phyloP scores from a whole-genome alignment of 2,888 invertebrate genomes.

The Macrosoma leucophasiata region DNA sequence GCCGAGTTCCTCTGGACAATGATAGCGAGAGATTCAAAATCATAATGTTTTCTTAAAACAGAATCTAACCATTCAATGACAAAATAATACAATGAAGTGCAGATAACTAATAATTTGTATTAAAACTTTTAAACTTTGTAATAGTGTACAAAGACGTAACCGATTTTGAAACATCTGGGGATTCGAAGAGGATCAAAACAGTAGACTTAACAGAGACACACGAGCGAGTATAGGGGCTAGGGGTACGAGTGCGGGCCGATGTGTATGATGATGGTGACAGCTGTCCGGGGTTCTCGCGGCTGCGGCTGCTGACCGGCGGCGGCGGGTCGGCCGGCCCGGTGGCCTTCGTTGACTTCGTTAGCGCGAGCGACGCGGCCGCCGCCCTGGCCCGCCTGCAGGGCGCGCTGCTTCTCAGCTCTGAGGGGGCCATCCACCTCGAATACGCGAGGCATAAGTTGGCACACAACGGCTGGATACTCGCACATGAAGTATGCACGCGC shows the following conservation, averaged over 20 bases:
- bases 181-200: slow-evolving; percentile 8
- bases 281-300: slow-evolving; percentile 98
- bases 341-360: slow-evolving; percentile 98
- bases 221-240: slow-evolving; percentile 35
- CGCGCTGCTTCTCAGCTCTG: slow-evolving; percentile 95
- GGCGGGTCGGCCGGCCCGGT: slow-evolving; percentile 83
- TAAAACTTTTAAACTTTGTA: too few species aligned
- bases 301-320: slow-evolving; percentile 92
- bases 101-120: too few species aligned
- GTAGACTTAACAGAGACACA: slow-evolving; percentile 17
- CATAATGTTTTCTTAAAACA: too few species aligned
- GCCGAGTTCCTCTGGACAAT: too few species aligned
- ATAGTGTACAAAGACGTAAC: too few species aligned
- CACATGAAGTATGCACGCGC: slow-evolving; percentile 74
- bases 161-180: too few species aligned
- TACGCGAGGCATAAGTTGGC: slow-evolving; percentile 99
- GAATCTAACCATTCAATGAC: too few species aligned
- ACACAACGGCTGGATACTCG: slow-evolving; percentile 76
- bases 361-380: slow-evolving; percentile 91
- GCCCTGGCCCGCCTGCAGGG: slow-evolving; percentile 97
- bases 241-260: slow-evolving; percentile 60
- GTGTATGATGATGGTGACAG: slow-evolving; percentile 81
- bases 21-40: too few species aligned
- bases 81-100: too few species aligned
- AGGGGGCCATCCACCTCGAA: slow-evolving; percentile 98